Base-by-base conservation (phyloP, 2,888 invertebrate genomes). In the Oligia fasciuncula region DNA sequence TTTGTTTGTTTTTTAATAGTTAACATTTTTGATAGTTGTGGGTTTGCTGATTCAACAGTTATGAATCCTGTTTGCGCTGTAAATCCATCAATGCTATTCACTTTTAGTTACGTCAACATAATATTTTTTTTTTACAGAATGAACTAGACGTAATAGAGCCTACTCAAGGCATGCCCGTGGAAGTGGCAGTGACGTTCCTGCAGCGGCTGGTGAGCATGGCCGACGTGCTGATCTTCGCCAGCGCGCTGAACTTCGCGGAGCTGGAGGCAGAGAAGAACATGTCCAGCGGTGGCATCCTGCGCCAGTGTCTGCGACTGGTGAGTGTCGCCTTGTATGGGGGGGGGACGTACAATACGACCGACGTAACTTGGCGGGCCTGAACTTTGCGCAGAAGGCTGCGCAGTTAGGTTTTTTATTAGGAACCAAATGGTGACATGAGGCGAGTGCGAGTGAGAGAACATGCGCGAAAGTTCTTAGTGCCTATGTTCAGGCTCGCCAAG, bases 191-290 rank as follows among this genome's bases (percentile, higher is more conserved):
- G 29, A 99, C 99, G 17, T 99, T 99, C 96, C 97, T 99, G n/a
- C 99, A 99, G 94, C 97, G 99, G 79, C 98, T 99, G 88, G 99
- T 99, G 90, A 99, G 99, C 94, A 99, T 99, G 98, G 99, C 99
- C 0, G 99, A 99, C 93, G 99, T 99, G 68, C 97, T 99, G 54
- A 99, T 99, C 90, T 99, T 99, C 97, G 99, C 99, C 79, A 99
- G 99, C 92, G 99, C 99, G 4, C 97, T 99, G 79, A 99, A 99
- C 97, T 99, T 99, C 93, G 99, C 99, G 49, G 99, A 99, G 95
- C 97, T 99, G 68, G 99, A 99, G 96, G 99, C 99, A 0, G 99
- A 99, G 97, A 99, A 99, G 97, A 99, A 99, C 94, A 99, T 99
- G 99, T 99, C 99, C 72, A 99, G 99, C 91, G 99, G 99, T n/a